Evolutionary conservation across 2,888 invertebrate genomes (phyloP), one percentile per base, ranked within the genome.

Genomic region (Chrysina gloriosa): DNA sequence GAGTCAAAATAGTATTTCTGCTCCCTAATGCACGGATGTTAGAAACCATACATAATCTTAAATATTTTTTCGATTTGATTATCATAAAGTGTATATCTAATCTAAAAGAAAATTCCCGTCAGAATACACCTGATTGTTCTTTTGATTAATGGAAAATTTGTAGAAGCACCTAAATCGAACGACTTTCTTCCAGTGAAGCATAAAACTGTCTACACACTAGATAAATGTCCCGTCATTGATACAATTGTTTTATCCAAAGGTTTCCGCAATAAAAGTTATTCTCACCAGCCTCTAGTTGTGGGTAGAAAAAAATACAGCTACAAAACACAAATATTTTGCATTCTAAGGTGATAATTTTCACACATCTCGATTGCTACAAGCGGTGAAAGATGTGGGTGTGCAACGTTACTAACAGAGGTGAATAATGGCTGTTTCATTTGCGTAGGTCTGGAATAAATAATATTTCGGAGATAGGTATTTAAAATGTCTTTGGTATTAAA

Each of bases 161-260:
- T 7, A 42, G 19, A 42, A 14, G 11, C 19, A 42, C 19, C 42
- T 42, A 4, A 14, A 42, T 39, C 39, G 39, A 39, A 39, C 39
- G 16, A 11, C 27, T 52, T 27, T 29, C 31, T 52, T 52, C 52
- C 52, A 31, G 11, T 52, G 52, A 31, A 29, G 29, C 52, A 23
- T 52, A n/a, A 52, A 52, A 52, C 52, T 52, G 52, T 52, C 52
- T 52, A 42, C 29, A 27, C 9, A 52, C 16, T 19, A 31, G 52
- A 52, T 52, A 52, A 29, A 52, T 52, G 16, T 14, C 9, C 52
- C 19, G 42, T 42, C 42, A 42, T 19, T 19, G 14, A 19, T 14
- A 19, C 19, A 42, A 19, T 19, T 42, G 19, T 42, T 42, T 19
- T 42, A 42, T 19, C 19, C 19, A 19, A 7, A 42, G 16, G 42